A percentile compares a stretch with the other conserved stretches of the same genome.
Conservation (phyloP, 2,888 invertebrate species). For the Lagria hirta region DNA sequence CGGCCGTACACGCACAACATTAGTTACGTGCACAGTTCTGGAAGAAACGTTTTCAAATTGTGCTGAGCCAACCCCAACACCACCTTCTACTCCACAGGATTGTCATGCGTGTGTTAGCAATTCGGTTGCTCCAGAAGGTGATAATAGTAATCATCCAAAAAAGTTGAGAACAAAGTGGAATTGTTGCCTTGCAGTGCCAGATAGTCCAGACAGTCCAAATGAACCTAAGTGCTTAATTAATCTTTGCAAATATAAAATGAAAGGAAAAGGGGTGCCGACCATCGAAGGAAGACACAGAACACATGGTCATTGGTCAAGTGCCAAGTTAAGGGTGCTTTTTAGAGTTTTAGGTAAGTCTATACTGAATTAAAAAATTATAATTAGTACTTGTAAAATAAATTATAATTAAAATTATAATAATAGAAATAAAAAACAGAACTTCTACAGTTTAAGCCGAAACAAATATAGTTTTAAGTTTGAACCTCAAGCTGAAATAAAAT, state of each 20-base stretch:
- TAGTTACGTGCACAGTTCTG: slow-evolving; percentile 56
- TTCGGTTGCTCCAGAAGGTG: slow-evolving; percentile 43
- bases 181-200: slow-evolving; percentile 61
- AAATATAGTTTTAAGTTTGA: too few species aligned
- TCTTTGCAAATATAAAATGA: slow-evolving; percentile 48
- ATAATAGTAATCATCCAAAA: slow-evolving; percentile 33
- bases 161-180: slow-evolving; percentile 59
- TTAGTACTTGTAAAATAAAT: too few species aligned
- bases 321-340: slow-evolving; percentile 52
- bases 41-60: slow-evolving; percentile 53
- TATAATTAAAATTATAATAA: too few species aligned
- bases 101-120: slow-evolving; percentile 49
- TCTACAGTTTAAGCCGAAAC: too few species aligned
- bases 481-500: too few species aligned
- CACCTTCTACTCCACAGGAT: slow-evolving; percentile 52
- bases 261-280: slow-evolving; percentile 39
- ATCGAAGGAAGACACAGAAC: slow-evolving; percentile 44
- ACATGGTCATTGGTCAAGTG: slow-evolving; percentile 53
- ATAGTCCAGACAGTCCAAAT: slow-evolving; percentile 60
- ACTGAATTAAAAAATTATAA: too few species aligned
- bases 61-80: slow-evolving; percentile 56
- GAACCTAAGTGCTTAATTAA: slow-evolving; percentile 51
- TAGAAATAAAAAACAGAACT: too few species aligned
- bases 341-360: slow-evolving; percentile 44
- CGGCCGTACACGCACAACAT: slow-evolving; percentile 37